phyloP scores from a whole-genome alignment of 2,797 vertebrate species.

The Tenualosa thibaudeaui region DNA sequence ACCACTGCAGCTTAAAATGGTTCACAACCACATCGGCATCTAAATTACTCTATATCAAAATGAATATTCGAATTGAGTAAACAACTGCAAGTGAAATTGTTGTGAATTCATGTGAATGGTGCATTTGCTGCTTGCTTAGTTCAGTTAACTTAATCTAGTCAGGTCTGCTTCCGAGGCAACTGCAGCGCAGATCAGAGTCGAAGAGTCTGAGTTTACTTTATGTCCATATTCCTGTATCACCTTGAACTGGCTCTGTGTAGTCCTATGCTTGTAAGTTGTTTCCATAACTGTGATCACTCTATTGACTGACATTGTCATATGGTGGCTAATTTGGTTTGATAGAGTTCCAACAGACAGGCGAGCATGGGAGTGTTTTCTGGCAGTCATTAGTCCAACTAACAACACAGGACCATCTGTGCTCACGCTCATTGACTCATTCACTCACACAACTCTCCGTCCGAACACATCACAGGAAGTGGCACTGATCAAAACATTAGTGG shows the following conservation, averaged over 20 bases:
- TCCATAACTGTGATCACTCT: slow-evolving; percentile 3
- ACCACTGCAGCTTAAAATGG: too few species aligned
- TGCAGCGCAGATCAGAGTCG: too few species aligned
- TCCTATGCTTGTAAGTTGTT: neutral
- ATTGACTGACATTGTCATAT: neutral
- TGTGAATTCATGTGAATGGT: too few species aligned
- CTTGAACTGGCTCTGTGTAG: neutral
- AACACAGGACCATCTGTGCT: neutral
- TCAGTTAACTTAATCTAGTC: too few species aligned
- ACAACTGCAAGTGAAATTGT: too few species aligned
- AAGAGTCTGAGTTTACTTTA: neutral
- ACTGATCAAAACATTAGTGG: neutral
- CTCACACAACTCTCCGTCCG: neutral
- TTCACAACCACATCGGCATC: too few species aligned
- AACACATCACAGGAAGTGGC: slow-evolving; percentile 10
- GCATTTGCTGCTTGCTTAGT: too few species aligned
- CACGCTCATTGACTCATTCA: neutral
- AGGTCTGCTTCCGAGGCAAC: too few species aligned
- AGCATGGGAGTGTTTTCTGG: neutral
- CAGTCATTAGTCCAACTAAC: neutral
- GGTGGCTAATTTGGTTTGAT: neutral
- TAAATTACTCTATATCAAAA: too few species aligned
- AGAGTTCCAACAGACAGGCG: neutral
- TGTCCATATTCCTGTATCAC: neutral
- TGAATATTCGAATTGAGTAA: too few species aligned